Conservation (phyloP, 2,797 vertebrate genomes). For the Merluccius polli region DNA sequence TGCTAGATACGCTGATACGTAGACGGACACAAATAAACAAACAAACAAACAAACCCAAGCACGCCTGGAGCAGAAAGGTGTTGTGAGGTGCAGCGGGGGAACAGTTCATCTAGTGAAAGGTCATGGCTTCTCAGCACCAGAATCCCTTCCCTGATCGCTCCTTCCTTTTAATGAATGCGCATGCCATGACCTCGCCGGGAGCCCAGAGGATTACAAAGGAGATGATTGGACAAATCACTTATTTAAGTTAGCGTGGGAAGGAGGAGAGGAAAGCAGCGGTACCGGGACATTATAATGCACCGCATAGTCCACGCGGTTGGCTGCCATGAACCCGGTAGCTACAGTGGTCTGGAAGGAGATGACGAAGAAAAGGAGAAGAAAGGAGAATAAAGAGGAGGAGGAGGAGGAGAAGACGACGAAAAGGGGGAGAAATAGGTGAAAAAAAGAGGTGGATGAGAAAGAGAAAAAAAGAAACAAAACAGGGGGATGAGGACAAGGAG, state of each 20-base stretch:
- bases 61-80: not conserved
- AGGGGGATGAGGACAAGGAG: too few species aligned
- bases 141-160: constrained; percentile 50
- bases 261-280: too few species aligned
- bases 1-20: not conserved
- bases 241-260: not conserved
- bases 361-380: too few species aligned
- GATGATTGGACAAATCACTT: constrained; percentile 50
- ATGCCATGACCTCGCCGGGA: constrained; percentile 40
- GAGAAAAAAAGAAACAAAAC: too few species aligned
- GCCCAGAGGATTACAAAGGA: constrained; percentile 43
- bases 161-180: constrained; percentile 64
- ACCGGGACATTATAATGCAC: too few species aligned
- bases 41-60: not conserved
- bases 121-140: constrained; percentile 40
- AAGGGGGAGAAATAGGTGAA: too few species aligned
- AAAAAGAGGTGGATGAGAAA: too few species aligned
- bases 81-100: constrained; percentile 28
- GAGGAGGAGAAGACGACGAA: too few species aligned
- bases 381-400: too few species aligned
- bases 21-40: not conserved
- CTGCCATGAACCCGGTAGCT: too few species aligned
- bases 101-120: constrained; percentile 53
- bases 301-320: too few species aligned
- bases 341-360: too few species aligned